Evolutionary conservation across 2,113 vertebrate species (phyloP).

Genomic region (Chaetops frenatus): DNA sequence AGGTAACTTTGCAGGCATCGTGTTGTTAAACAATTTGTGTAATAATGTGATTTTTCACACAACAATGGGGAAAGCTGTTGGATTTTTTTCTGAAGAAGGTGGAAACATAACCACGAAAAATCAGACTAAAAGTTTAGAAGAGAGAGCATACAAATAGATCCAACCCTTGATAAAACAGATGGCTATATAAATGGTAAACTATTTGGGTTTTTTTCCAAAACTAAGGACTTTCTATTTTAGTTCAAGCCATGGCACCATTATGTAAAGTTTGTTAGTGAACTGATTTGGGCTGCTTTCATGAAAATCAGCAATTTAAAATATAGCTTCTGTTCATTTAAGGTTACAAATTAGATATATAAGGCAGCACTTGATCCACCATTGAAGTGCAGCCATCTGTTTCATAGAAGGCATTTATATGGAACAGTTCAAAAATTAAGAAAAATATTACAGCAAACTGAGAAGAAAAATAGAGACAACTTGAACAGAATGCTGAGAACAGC

Average conservation of each 20-base stretch:
- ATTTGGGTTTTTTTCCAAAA: neutral
- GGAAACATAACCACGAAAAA: neutral
- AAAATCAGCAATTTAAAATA: slow-evolving; percentile 11
- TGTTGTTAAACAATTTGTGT: neutral
- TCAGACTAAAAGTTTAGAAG: neutral
- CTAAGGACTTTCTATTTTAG: neutral
- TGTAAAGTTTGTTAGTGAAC: neutral
- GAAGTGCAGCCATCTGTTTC: slow-evolving; percentile 50
- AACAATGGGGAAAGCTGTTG: neutral
- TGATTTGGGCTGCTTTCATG: neutral
- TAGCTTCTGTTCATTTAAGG: slow-evolving; percentile 18
- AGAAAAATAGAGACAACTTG: neutral
- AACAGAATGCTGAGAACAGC: neutral
- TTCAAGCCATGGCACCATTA: neutral
- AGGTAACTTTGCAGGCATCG: neutral
- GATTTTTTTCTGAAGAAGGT: neutral
- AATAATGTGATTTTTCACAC: neutral
- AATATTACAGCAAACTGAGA: neutral
- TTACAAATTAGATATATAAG: slow-evolving; percentile 1
- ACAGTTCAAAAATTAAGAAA: neutral
- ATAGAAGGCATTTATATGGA: neutral
- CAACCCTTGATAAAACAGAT: neutral
- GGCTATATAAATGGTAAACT: neutral
- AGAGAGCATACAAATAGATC: neutral
- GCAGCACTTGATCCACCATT: slow-evolving; percentile 6